Percentiles rank a stretch among this genome's conserved stretches.
Conservation (phyloP, 2,113 vertebrate genomes). For the Ptilonorhynchus violaceus region DNA sequence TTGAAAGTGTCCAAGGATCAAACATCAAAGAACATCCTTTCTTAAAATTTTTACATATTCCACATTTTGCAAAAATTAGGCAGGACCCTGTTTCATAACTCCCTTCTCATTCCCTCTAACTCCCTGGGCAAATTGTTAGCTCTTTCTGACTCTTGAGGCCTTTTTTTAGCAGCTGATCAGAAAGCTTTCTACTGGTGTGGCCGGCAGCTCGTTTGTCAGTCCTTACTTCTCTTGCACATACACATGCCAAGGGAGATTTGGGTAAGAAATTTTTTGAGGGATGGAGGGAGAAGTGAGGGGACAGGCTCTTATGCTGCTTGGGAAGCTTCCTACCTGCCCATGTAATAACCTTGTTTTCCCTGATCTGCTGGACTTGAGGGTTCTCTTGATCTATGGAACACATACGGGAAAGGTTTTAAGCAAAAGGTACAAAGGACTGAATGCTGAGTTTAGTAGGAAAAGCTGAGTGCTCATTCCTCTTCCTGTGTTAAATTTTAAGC, state of each 20-base stretch:
- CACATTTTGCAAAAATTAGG: background rate
- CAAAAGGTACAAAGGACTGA: background rate
- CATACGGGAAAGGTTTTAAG: background rate
- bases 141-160: background rate
- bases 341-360: background rate
- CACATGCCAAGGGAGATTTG: background rate
- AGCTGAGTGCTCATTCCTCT: background rate
- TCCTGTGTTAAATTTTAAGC: background rate
- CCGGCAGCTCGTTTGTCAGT: background rate
- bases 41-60: background rate
- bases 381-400: background rate
- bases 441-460: background rate
- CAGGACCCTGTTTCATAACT: background rate
- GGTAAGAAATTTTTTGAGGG: background rate
- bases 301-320: background rate
- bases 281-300: background rate
- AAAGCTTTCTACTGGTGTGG: background rate
- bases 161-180: background rate
- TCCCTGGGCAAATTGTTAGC: background rate
- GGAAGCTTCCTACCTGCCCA: rapidly evolving
- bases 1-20: background rate
- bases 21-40: background rate
- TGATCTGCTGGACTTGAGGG: background rate
- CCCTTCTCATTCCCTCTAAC: background rate
- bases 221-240: rapidly evolving